Evolutionary conservation across 2,888 invertebrate species (phyloP), one percentile per base, ranked within the genome.

Genomic region (Alviniconcha strummeri): DNA sequence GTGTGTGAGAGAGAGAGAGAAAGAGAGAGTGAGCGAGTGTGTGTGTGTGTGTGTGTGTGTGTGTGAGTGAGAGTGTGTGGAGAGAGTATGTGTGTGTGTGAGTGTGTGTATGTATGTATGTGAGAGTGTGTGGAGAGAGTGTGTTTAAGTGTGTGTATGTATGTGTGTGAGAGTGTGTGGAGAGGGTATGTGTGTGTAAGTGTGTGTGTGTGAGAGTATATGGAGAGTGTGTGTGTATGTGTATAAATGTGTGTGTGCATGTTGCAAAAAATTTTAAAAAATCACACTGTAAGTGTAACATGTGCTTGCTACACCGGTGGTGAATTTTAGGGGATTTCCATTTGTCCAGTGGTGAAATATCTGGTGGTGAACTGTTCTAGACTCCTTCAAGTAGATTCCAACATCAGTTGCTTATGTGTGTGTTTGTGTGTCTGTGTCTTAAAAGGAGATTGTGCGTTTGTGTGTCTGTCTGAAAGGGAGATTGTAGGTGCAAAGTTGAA

Each of bases 21-120:
- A 2, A 8, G 36, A 6, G 52, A 8, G 5, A 36, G 36, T 9
- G 36, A 9, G 19, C 5, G n/a, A 5, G 72, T 54, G 75, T 75
- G 13, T 52, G 72, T 79, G 72, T 74, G 72, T 36, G n/a, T n/a
- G 72, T 52, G 54, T 75, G 15, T 55, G 75, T 75, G n/a, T 69
- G 72, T 52, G 52, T 74, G 72, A 36, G 72, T 54, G 52, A 36
- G 72, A 4, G 72, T 52, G 36, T 8, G 60, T 60, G 60, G 60
- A 8, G 60, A 8, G 60, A 60, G 60, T 60, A 7, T 60, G 60
- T 60, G 60, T 60, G 60, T 60, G 52, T 54, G 9, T 52, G 52
- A 4, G 72, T 72, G 54, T 54, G 54, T 52, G 36, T 9, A 52
- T 72, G 72, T 52, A 13, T 36, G 72, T 19, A 19, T 36, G 72